phyloP scores from a whole-genome alignment of 2,888 invertebrate genomes.

The Acrobasis suavella region DNA sequence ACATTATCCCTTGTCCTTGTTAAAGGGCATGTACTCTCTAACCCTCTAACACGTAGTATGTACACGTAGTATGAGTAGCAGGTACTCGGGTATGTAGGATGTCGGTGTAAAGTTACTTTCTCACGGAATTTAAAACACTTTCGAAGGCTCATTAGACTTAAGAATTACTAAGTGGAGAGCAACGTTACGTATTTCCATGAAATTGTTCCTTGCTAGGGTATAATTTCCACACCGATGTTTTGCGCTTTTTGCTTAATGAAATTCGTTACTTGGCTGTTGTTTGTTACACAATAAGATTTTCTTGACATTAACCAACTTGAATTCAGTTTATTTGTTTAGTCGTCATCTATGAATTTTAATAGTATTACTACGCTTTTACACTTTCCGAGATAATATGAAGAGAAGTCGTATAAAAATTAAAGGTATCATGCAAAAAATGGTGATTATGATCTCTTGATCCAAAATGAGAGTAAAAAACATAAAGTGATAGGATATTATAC shows the following conservation, averaged over 20 bases:
- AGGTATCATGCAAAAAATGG: too few relatives aligned
- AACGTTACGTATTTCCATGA: constrained; percentile 16
- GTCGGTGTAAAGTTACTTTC: constrained; percentile 9
- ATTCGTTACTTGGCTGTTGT: not conserved
- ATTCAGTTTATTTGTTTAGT: too few relatives aligned
- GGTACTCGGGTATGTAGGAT: not conserved
- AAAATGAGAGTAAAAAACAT: too few relatives aligned
- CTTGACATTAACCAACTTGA: not conserved
- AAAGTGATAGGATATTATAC: too few relatives aligned
- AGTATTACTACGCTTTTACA: not conserved
- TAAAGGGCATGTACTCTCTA: too few relatives aligned
- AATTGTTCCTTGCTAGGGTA: not conserved
- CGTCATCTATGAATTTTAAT: not conserved
- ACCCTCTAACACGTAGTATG: not conserved
- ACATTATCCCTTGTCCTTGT: too few relatives aligned
- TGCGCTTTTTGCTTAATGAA: not conserved
- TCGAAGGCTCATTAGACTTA: constrained; percentile 10
- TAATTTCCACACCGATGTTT: constrained; percentile 4
- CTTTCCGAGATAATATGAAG: too few relatives aligned
- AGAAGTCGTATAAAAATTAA: too few relatives aligned
- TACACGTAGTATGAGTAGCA: too few relatives aligned
- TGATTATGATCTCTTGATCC: too few relatives aligned
- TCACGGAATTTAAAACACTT: constrained; percentile 9
- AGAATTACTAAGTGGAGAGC: constrained; percentile 14
- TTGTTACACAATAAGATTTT: not conserved